A percentile compares a stretch with the other conserved stretches of the same genome.
Conservation (phyloP, 1,140 invertebrate genomes). For the Hycleus cichorii region DNA sequence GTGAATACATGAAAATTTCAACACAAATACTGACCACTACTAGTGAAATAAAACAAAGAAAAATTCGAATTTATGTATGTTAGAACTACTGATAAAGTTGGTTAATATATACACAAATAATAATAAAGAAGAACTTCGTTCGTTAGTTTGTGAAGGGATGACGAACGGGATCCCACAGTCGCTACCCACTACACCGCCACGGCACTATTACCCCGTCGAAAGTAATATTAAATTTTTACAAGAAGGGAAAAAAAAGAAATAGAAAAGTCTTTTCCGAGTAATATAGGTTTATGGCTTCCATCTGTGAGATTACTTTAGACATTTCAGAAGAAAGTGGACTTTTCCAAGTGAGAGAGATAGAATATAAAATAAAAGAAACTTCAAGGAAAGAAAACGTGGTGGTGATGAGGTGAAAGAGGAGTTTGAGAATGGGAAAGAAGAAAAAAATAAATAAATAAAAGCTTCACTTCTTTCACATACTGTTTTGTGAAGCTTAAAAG, state of each 20-base stretch:
- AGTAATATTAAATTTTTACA: slow-evolving; percentile 43
- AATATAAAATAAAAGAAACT: slow-evolving; percentile 26
- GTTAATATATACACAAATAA: too few relatives aligned
- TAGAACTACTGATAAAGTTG: too few relatives aligned
- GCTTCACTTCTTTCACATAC: slow-evolving; percentile 29
- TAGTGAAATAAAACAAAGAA: not conserved
- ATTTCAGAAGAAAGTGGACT: slow-evolving; percentile 40
- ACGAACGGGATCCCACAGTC: not conserved
- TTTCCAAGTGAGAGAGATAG: slow-evolving; percentile 24
- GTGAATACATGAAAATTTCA: too few relatives aligned
- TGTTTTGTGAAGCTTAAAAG: slow-evolving; percentile 28
- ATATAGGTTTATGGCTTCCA: slow-evolving; percentile 43
- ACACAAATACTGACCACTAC: not conserved
- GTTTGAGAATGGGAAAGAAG: slow-evolving; percentile 20
- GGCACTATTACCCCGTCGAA: not conserved
- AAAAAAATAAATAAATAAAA: slow-evolving; percentile 25
- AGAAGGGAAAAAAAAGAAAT: slow-evolving; percentile 39
- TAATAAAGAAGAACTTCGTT: not conserved
- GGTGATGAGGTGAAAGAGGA: not conserved
- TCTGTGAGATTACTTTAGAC: slow-evolving; percentile 43
- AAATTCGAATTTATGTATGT: too few relatives aligned
- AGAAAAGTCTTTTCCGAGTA: slow-evolving; percentile 41
- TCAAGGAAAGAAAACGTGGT: not conserved
- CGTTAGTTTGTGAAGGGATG: not conserved
- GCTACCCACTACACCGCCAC: not conserved